Percentiles rank a stretch among this genome's conserved stretches.
Conservation (phyloP, 2,113 vertebrate genomes). For the Plestiodon gilberti region DNA sequence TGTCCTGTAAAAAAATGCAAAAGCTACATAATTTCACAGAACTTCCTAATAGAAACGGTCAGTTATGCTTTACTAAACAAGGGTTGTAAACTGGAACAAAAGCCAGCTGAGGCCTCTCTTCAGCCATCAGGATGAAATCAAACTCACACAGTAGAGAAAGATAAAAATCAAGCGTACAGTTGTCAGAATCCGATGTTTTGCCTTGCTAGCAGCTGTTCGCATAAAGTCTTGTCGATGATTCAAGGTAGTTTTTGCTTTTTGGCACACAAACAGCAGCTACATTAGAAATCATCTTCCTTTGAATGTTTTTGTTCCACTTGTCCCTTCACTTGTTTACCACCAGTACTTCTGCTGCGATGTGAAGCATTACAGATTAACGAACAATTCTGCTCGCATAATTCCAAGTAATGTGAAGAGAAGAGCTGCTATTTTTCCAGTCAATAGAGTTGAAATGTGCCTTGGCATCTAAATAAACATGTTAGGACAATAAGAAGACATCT, state of each 20-base stretch:
- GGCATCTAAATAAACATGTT: conserved; percentile 33
- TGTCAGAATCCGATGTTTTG: conserved; percentile 32
- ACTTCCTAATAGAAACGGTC: neutral
- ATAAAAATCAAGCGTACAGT: conserved; percentile 31
- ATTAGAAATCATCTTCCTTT: conserved; percentile 19
- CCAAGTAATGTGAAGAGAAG: neutral
- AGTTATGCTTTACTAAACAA: conserved; percentile 28
- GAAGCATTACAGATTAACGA: neutral
- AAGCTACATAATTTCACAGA: conserved; percentile 34
- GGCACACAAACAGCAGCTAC: conserved; percentile 17
- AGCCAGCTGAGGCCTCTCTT: conserved; percentile 38
- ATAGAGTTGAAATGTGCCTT: conserved; percentile 9
- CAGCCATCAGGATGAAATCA: conserved; percentile 28
- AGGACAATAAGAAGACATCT: conserved; percentile 33
- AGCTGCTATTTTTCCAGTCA: neutral
- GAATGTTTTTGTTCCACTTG: neutral
- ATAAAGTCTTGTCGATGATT: conserved; percentile 34
- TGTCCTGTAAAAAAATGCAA: neutral
- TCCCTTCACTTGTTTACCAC: neutral
- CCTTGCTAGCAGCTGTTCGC: conserved; percentile 47
- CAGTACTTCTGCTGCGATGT: conserved; percentile 4
- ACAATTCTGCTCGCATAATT: conserved; percentile 18
- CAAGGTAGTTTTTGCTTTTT: conserved; percentile 39
- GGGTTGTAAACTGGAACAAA: conserved; percentile 11
- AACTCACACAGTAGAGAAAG: neutral